Base-by-base conservation (phyloP, 1,140 invertebrate species). In the Hyles vespertilio region DNA sequence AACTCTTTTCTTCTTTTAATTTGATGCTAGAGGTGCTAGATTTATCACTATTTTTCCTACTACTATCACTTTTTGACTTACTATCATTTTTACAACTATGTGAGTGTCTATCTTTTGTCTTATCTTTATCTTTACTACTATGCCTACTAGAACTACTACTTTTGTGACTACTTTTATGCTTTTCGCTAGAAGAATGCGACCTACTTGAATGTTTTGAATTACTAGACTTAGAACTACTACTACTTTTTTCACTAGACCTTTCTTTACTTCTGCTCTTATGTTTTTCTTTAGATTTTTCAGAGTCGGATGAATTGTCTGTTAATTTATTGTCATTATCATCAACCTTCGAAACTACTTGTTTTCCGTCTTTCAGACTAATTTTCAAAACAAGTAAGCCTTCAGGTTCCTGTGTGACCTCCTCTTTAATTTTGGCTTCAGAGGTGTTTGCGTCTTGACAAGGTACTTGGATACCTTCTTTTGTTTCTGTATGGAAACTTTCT, bases 291-390 rank as follows among this genome's bases (percentile, higher is more conserved):
- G 67, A 63, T 73, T 73, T 84, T 65, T 85, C 80, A 60, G 78
- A 79, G 65, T 87, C 83, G 32, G 70, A 74, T 56, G 75, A 56
- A 50, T 72, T 82, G 71, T 87, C 81, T 63, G 63, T 70, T 52
- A 67, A 61, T 65, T 79, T 87, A 68, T 70, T 84, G 54, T 81
- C 79, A 61, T 66, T 72, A 70, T 90, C 86, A 61, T 89, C 90
- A 53, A 94, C 89, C 87, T 94, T 93, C 5, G 92, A 92, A 60
- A 94, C 83, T 48, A 94, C 89, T 79, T 94, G 92, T 81, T 94
- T 94, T 7, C 94, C 94, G 89, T 95, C 94, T 69, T 93, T 92
- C 63, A 94, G 90, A 36, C 92, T 92, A 68, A 95, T 92, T 89
- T 94, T 95, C 71, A 90, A 68, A 55, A 89, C 78, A 12, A 87